These are phyloP conservation scores for Nasonia vitripennis DNA, from an alignment of 1,140 invertebrate genomes.

Conservation along the genomic window DNA sequence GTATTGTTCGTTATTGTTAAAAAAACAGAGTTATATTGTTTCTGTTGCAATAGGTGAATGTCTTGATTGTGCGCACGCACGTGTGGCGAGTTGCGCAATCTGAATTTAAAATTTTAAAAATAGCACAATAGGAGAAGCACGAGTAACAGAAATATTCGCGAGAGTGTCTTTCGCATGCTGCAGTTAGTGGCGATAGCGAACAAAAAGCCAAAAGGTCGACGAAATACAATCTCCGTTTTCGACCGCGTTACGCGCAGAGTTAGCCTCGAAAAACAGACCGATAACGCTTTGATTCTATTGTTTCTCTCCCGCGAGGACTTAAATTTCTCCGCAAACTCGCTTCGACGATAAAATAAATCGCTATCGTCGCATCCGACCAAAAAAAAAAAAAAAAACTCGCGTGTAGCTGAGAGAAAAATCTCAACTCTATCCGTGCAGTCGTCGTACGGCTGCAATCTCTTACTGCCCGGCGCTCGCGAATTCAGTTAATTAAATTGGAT, in stretches of 20 bases:
- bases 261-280: background rate
- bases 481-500: slow-evolving; percentile 44
- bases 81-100: background rate
- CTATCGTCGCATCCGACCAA: too few species aligned
- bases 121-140: too few species aligned
- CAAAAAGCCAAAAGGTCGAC: too few species aligned
- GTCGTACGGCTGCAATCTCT: slow-evolving; percentile 1
- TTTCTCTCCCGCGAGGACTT: background rate
- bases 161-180: too few species aligned
- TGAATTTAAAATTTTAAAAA: background rate
- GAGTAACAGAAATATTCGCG: too few species aligned
- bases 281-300: background rate
- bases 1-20: too few species aligned
- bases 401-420: background rate
- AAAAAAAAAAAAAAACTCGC: too few species aligned
- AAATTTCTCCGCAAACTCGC: background rate
- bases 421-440: background rate
- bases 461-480: background rate
- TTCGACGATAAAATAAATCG: slow-evolving; percentile 8
- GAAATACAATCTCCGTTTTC: too few species aligned
- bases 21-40: too few species aligned
- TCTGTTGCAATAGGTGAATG: too few species aligned
- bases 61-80: background rate
- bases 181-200: too few species aligned
- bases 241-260: too few species aligned